Percentiles rank a stretch among this genome's conserved stretches.
phyloP scores from a whole-genome alignment of 2,113 vertebrate genomes.

The Merops nubicus region DNA sequence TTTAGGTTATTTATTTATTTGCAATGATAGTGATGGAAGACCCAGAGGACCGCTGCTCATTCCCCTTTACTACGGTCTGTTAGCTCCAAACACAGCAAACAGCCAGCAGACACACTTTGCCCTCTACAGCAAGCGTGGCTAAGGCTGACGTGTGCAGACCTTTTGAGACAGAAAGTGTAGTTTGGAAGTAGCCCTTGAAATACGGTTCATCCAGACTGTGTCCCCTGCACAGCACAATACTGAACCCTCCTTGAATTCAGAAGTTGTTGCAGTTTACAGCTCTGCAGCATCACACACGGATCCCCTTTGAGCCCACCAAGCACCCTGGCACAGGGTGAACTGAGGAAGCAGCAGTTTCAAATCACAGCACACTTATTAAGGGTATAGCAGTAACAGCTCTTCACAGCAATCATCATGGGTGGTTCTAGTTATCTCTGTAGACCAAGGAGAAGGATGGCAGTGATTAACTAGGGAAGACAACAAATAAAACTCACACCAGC shows the following conservation, averaged over 20 bases:
- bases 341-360: background rate
- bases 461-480: background rate
- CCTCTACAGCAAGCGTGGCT: background rate
- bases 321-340: background rate
- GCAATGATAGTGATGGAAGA: slow-evolving; percentile 42
- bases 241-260: background rate
- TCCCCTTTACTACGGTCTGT: slow-evolving; percentile 14
- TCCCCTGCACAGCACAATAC: background rate
- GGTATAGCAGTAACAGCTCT: background rate
- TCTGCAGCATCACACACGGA: background rate
- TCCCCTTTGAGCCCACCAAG: background rate
- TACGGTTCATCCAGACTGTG: fast-evolving
- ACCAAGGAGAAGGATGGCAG: slow-evolving; percentile 38
- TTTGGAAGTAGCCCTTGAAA: background rate
- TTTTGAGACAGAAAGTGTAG: background rate
- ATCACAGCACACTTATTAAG: background rate
- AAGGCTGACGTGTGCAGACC: background rate
- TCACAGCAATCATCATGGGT: background rate
- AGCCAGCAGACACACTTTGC: background rate
- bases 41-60: slow-evolving; percentile 20
- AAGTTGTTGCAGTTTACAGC: background rate
- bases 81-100: background rate
- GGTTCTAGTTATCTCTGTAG: slow-evolving; percentile 11
- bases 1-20: slow-evolving; percentile 52
- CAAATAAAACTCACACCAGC: background rate